Conservation (phyloP, 1,140 invertebrate genomes). For the Zaprionus lachaisei region DNA sequence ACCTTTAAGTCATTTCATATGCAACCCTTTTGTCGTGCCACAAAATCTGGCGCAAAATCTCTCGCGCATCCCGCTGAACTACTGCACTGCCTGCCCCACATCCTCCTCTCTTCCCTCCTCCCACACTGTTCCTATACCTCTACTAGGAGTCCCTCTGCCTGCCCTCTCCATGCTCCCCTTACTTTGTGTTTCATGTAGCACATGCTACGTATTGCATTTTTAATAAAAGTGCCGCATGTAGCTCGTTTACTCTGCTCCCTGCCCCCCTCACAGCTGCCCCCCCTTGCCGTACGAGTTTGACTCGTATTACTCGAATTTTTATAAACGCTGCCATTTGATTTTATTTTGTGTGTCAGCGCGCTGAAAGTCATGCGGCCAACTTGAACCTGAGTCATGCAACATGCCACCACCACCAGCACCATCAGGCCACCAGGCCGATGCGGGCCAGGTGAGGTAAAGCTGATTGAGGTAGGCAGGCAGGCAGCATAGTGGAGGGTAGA, state of each 20-base stretch:
- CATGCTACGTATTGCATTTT: constrained; percentile 36
- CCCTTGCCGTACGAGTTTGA: not conserved
- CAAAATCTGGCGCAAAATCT: constrained; percentile 28
- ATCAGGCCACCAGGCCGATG: too few relatives aligned
- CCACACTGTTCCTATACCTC: not conserved
- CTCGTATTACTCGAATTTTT: constrained; percentile 44
- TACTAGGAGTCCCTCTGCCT: not conserved
- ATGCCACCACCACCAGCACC: not conserved
- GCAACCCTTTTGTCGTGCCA: constrained; percentile 39
- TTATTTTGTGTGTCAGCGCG: constrained; percentile 67
- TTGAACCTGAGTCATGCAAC: constrained; percentile 82
- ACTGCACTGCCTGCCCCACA: not conserved
- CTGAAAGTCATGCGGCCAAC: constrained; percentile 63
- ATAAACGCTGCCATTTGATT: constrained; percentile 54
- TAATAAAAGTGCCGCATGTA: constrained; percentile 40
- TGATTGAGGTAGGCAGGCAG: constrained; percentile 19
- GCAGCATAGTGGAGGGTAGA: not conserved
- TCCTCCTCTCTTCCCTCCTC: not conserved
- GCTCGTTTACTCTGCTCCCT: not conserved
- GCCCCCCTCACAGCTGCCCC: not conserved
- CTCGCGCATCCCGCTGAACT: constrained; percentile 9
- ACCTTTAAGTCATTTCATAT: constrained; percentile 36
- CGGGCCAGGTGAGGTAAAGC: not conserved
- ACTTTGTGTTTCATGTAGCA: constrained; percentile 4
- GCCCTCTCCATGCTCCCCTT: not conserved